Percentiles rank a stretch among this genome's conserved stretches.
phyloP scores from a whole-genome alignment of 2,888 invertebrate species.

The Eupsilia transversa region DNA sequence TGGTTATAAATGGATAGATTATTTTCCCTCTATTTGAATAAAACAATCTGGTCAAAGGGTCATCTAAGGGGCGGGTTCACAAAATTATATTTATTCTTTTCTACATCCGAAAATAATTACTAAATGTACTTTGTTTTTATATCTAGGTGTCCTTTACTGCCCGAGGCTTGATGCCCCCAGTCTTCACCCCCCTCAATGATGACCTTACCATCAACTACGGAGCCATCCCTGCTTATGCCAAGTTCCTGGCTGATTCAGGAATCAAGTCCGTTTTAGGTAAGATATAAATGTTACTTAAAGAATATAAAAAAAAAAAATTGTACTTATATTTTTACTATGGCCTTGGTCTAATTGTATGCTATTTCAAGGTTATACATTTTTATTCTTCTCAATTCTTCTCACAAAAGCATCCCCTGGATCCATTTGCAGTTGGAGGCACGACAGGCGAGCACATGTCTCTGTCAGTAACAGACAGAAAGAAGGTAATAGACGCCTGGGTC shows the following conservation, averaged over 20 bases:
- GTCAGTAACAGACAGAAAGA: slow-evolving; percentile 93
- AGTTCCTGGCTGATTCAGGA: slow-evolving; percentile 91
- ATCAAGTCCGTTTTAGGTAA: slow-evolving; percentile 93
- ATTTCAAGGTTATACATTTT: no score
- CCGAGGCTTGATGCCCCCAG: slow-evolving; percentile 93
- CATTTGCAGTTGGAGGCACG: slow-evolving; percentile 93
- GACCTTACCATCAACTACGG: slow-evolving; percentile 89
- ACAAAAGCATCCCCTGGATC: neutral
- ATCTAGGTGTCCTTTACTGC: slow-evolving; percentile 83
- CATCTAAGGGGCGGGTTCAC: neutral
- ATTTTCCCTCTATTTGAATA: neutral
- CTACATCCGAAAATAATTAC: neutral
- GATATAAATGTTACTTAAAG: slow-evolving; percentile 7
- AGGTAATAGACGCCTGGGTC: slow-evolving; percentile 93
- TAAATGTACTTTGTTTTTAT: neutral
- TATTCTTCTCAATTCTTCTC: no score
- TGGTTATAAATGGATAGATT: neutral
- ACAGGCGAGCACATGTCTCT: slow-evolving; percentile 95
- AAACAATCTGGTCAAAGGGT: neutral
- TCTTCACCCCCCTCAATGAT: slow-evolving; percentile 92
- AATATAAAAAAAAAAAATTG: no score
- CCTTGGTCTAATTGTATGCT: no score
- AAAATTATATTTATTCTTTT: neutral
- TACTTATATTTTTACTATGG: no score
- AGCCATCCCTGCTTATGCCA: slow-evolving; percentile 92